Conservation (phyloP, 2,888 invertebrate genomes). For the Caenorhabditis uteleia region DNA sequence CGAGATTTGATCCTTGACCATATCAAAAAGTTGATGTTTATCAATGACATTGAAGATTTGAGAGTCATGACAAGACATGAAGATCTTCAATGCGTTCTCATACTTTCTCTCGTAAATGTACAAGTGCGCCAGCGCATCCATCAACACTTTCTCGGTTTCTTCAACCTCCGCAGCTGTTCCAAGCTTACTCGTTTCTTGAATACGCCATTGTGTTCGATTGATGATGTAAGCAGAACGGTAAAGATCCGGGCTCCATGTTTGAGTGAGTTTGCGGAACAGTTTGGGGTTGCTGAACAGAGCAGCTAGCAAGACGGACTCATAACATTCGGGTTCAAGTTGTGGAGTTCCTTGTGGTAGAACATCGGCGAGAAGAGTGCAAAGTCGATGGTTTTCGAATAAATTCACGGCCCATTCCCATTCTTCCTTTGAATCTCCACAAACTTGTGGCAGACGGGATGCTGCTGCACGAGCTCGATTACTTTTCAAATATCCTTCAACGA, state of each 20-base stretch:
- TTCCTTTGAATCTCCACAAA: slow-evolving; percentile 56
- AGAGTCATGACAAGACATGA: slow-evolving; percentile 55
- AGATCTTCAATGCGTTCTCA: slow-evolving; percentile 61
- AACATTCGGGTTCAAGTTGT: slow-evolving; percentile 65
- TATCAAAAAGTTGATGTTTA: slow-evolving; percentile 62
- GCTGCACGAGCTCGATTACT: slow-evolving; percentile 37
- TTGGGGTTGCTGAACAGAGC: slow-evolving; percentile 47
- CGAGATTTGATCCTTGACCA: slow-evolving; percentile 62
- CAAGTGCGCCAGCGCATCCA: slow-evolving; percentile 56
- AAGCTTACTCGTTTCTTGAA: slow-evolving; percentile 19
- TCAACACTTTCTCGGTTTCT: slow-evolving; percentile 20
- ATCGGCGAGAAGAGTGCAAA: slow-evolving; percentile 46
- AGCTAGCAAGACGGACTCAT: slow-evolving; percentile 54
- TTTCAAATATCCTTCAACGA: slow-evolving; percentile 56
- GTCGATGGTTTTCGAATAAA: slow-evolving; percentile 53
- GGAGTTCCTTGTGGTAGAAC: slow-evolving; percentile 62
- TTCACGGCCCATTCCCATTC: slow-evolving; percentile 68
- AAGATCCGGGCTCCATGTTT: slow-evolving; percentile 62
- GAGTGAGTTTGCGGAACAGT: slow-evolving; percentile 56
- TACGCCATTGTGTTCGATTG: slow-evolving; percentile 39
- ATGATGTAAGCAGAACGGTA: slow-evolving; percentile 55
- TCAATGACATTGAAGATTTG: slow-evolving; percentile 67
- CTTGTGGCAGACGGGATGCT: slow-evolving; percentile 33
- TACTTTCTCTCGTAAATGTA: slow-evolving; percentile 64
- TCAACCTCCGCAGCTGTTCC: background rate